Percentiles rank a stretch among this genome's conserved stretches.
Evolutionary conservation across 2,113 vertebrate species (phyloP).

Genomic region (Hystrix cristata): DNA sequence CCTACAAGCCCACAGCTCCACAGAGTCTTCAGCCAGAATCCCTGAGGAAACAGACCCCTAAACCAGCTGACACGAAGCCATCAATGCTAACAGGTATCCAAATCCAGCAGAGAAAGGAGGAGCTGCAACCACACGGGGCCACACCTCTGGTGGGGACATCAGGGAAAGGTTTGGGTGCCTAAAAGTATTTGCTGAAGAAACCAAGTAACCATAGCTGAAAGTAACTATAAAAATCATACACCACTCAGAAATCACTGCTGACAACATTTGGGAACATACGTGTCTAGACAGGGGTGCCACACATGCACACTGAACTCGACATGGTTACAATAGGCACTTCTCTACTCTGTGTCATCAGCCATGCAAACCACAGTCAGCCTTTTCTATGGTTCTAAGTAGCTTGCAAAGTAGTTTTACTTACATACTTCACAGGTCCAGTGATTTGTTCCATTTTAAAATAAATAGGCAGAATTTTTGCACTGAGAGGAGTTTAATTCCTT

Average conservation of each 20-base stretch:
- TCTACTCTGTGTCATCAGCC: background rate
- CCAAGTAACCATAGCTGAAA: background rate
- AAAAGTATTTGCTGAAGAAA: background rate
- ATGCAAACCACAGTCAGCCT: background rate
- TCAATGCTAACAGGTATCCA: background rate
- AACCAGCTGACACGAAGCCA: background rate
- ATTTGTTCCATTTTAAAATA: background rate
- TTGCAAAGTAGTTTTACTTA: slow-evolving; percentile 8
- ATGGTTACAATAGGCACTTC: background rate
- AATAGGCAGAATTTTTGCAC: background rate
- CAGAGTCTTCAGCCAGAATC: background rate
- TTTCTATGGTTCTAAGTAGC: background rate
- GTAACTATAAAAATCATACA: background rate
- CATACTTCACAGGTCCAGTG: background rate
- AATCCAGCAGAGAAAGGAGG: background rate
- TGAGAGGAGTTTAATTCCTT: background rate
- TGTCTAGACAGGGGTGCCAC: background rate
- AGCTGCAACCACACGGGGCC: background rate
- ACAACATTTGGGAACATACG: background rate
- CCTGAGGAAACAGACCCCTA: background rate
- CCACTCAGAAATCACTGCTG: background rate
- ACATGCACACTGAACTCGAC: background rate
- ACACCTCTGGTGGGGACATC: background rate
- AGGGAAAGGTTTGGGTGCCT: background rate
- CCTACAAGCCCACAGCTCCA: background rate